Evolutionary conservation across 2,888 invertebrate species (phyloP).

Genomic region (Cataglyphis livida): DNA sequence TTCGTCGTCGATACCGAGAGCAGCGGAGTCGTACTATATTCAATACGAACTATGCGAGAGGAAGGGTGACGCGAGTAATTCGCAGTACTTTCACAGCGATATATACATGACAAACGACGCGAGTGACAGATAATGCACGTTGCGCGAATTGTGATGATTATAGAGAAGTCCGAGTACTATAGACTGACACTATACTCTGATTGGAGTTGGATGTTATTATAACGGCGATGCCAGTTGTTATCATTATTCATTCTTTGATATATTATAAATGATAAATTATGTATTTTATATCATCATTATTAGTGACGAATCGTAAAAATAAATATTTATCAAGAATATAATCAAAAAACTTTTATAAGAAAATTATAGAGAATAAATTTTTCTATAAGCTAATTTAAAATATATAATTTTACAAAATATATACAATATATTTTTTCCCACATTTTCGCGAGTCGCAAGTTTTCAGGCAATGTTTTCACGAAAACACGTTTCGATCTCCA

Average conservation of each 20-base stretch:
- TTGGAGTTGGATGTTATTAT: slow-evolving; percentile 22
- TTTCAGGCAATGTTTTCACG: slow-evolving; percentile 10
- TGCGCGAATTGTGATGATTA: slow-evolving; percentile 36
- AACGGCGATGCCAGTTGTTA: slow-evolving; percentile 32
- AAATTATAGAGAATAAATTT: neutral
- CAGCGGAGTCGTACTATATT: neutral
- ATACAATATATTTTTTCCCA: neutral
- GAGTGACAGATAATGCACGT: slow-evolving; percentile 43
- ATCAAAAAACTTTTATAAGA: neutral
- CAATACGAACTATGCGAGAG: slow-evolving; percentile 23
- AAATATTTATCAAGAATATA: neutral
- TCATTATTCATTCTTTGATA: neutral
- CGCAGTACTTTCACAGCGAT: slow-evolving; percentile 40
- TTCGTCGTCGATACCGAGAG: neutral
- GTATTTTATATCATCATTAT: neutral
- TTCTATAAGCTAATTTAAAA: no score
- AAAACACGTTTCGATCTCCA: slow-evolving; percentile 30
- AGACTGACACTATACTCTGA: slow-evolving; percentile 21
- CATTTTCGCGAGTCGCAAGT: neutral
- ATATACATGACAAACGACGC: slow-evolving; percentile 48
- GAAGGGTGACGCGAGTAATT: slow-evolving; percentile 46
- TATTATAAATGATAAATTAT: neutral
- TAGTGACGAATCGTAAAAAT: neutral
- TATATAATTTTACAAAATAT: neutral
- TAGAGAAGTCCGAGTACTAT: neutral